These are phyloP conservation scores for Pseudotriccus pelzelni DNA, from an alignment of 2,797 vertebrate species.

Conservation along the genomic window DNA sequence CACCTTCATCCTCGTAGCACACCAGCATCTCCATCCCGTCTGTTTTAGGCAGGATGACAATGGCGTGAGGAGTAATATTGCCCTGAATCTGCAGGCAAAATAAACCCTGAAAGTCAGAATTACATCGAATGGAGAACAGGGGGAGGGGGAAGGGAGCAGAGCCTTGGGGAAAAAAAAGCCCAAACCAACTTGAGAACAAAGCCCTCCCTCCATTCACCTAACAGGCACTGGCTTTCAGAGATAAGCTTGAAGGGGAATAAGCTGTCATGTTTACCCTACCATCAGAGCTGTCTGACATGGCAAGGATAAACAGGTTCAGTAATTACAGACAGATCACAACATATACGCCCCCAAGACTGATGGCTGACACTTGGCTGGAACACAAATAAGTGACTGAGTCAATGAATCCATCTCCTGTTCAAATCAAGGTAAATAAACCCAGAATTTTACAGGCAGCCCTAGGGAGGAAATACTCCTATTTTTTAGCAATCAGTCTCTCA, in stretches of 20 bases:
- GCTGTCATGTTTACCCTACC: slow-evolving; percentile 10
- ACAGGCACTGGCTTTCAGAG: neutral
- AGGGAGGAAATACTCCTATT: neutral
- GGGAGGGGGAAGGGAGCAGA: neutral
- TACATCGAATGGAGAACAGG: slow-evolving; percentile 28
- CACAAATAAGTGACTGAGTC: neutral
- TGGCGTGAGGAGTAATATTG: slow-evolving; percentile 97
- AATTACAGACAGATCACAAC: neutral
- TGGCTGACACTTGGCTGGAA: slow-evolving; percentile 9
- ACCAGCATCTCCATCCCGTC: slow-evolving; percentile 99
- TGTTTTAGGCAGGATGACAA: slow-evolving; percentile 97
- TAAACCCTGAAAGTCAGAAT: slow-evolving; percentile 29
- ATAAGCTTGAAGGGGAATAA: slow-evolving; percentile 8
- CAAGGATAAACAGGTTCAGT: slow-evolving; percentile 37
- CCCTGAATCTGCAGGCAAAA: slow-evolving; percentile 91
- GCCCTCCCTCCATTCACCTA: neutral
- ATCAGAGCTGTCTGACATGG: neutral
- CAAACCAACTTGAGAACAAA: neutral
- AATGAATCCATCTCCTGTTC: neutral
- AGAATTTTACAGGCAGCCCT: neutral
- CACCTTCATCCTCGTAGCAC: slow-evolving; percentile 98
- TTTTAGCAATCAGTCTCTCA: neutral
- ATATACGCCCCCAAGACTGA: neutral
- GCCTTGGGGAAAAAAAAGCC: neutral
- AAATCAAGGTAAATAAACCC: slow-evolving; percentile 5